phyloP scores from a whole-genome alignment of 2,888 invertebrate genomes.

The Caenorhabditis japonica region DNA sequence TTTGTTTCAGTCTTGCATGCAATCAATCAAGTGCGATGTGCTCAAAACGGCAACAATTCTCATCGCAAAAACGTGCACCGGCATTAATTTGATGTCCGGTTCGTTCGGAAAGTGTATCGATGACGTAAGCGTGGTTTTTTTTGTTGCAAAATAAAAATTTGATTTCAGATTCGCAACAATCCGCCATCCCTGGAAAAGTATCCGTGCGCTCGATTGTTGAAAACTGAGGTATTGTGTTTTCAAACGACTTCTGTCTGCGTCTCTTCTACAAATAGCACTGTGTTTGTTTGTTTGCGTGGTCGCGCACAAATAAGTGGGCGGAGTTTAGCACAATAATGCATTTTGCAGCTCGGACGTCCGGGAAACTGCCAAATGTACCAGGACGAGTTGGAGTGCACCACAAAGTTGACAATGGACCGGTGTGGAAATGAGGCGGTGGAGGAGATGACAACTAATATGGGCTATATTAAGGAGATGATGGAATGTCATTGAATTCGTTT shows the following conservation, averaged over 20 bases:
- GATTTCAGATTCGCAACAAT: constrained; percentile 17
- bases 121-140: constrained; percentile 1
- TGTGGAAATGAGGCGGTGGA: constrained; percentile 22
- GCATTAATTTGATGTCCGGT: constrained; percentile 35
- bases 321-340: neutral
- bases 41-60: constrained; percentile 32
- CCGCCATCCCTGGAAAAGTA: constrained; percentile 36
- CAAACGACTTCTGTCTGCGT: too few relatives aligned
- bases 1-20: constrained; percentile 21
- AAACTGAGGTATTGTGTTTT: constrained; percentile 17
- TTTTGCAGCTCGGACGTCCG: constrained; percentile 31
- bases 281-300: too few relatives aligned
- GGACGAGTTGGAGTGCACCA: constrained; percentile 30
- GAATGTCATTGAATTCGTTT: too few relatives aligned
- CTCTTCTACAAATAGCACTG: too few relatives aligned
- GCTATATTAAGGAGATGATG: constrained; percentile 37
- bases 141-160: neutral
- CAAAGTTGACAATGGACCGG: constrained; percentile 6
- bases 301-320: too few relatives aligned
- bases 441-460: constrained; percentile 20
- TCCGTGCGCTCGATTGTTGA: constrained; percentile 26
- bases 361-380: constrained; percentile 46
- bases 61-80: constrained; percentile 40
- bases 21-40: constrained; percentile 27
- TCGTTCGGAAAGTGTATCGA: constrained; percentile 42